Conservation (phyloP, 2,888 invertebrate species). For the Tiliacea citrago region DNA sequence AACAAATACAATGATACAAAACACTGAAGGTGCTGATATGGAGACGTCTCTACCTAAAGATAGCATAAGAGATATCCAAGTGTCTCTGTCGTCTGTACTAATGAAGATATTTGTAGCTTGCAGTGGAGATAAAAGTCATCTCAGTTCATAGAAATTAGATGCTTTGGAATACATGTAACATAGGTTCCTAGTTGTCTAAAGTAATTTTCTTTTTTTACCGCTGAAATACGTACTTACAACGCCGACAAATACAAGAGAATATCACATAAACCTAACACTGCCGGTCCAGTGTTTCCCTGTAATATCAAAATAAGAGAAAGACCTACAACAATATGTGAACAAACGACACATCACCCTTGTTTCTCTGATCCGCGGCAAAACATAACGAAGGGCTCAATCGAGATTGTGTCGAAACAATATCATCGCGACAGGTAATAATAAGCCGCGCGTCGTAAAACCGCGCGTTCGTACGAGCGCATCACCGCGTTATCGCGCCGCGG, state of each 20-base stretch:
- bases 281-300: not conserved
- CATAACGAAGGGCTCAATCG: constrained; percentile 50
- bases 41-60: not conserved
- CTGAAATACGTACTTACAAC: no score
- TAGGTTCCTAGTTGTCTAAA: no score
- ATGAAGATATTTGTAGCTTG: not conserved
- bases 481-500: constrained; percentile 47
- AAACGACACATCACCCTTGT: constrained; percentile 7
- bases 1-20: constrained; percentile 32
- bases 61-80: not conserved
- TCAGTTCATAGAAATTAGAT: not conserved
- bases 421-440: constrained; percentile 48
- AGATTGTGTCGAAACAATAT: constrained; percentile 58
- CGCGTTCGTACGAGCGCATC: constrained; percentile 22
- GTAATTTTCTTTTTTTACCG: no score
- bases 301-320: constrained; percentile 1
- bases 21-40: not conserved
- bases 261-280: no score
- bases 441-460: constrained; percentile 54
- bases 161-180: no score
- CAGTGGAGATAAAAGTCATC: not conserved
- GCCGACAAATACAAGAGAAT: no score
- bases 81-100: not conserved
- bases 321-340: constrained; percentile 10
- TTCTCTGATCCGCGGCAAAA: constrained; percentile 29